A percentile compares a stretch with the other conserved stretches of the same genome.
These are phyloP conservation scores for Acanthaster planci DNA, from an alignment of 35 echinoderm and acorn worm genomes.

Conservation along the genomic window DNA sequence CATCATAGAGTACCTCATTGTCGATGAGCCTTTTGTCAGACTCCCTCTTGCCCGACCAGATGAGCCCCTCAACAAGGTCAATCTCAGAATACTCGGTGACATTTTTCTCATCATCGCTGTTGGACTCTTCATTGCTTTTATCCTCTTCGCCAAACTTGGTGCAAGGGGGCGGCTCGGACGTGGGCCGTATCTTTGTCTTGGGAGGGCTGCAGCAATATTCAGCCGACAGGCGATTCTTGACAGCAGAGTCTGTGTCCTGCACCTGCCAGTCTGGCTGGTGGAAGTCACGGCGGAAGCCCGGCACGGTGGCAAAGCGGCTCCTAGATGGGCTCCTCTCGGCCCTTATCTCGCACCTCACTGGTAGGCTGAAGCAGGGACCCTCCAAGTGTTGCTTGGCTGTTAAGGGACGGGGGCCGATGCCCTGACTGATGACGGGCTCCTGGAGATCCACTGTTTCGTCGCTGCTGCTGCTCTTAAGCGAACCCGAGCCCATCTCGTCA, in stretches of 20 bases:
- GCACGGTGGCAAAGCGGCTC: constrained; percentile 6
- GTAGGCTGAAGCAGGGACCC: neutral
- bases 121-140: neutral
- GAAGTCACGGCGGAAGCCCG: constrained; percentile 3
- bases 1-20: neutral
- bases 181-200: neutral
- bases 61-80: constrained; percentile 81
- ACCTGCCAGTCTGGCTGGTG: constrained; percentile 13
- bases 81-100: constrained; percentile 73
- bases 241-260: constrained; percentile 17
- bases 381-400: neutral
- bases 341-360: neutral
- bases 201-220: neutral
- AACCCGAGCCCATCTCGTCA: neutral
- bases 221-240: neutral
- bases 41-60: constrained; percentile 60
- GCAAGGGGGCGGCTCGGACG: neutral
- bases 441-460: neutral
- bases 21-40: neutral
- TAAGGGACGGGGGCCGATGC: neutral
- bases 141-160: neutral
- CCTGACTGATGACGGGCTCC: neutral
- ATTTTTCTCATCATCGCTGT: constrained; percentile 13
- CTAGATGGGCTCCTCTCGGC: neutral
- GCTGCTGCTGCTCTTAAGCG: constrained; percentile 13